phyloP scores from a whole-genome alignment of 2,113 vertebrate species.

The Eurypyga helias region DNA sequence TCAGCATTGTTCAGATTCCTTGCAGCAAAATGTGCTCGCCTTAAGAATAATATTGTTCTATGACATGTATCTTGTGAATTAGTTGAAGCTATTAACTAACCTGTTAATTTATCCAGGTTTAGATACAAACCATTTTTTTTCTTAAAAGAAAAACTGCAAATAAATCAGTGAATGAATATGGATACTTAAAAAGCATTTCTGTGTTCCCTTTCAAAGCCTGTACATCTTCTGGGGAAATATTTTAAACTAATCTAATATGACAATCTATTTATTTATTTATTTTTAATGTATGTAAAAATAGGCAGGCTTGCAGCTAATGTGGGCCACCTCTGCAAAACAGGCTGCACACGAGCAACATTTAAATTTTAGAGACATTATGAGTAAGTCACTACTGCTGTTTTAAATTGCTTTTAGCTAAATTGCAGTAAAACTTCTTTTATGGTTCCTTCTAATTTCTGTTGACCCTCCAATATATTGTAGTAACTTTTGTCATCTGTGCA shows the following conservation, averaged over 20 bases:
- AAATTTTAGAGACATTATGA: not conserved
- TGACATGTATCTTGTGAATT: not conserved
- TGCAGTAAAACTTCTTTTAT: not conserved
- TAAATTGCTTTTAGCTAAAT: not conserved
- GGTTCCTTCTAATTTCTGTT: not conserved
- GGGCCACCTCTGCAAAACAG: not conserved
- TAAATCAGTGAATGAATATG: not conserved
- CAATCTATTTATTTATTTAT: conserved; percentile 32
- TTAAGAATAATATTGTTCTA: not conserved
- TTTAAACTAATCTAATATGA: conserved; percentile 33
- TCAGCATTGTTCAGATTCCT: conserved; percentile 1
- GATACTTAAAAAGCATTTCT: conserved; percentile 7
- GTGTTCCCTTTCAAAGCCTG: not conserved
- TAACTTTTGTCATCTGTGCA: conserved; percentile 23
- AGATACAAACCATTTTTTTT: not conserved
- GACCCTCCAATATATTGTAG: not conserved
- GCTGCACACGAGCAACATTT: not conserved
- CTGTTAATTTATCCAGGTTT: conserved; percentile 12
- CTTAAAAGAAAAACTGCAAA: not conserved
- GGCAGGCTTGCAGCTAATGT: not conserved
- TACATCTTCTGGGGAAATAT: conserved; percentile 11
- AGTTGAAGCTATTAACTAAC: conserved; percentile 6
- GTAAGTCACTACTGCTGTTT: not conserved
- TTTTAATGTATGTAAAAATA: not conserved
- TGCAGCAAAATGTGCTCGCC: not conserved